Evolutionary conservation across 2,113 vertebrate species (phyloP).

Genomic region (Hemibagrus wyckioides): DNA sequence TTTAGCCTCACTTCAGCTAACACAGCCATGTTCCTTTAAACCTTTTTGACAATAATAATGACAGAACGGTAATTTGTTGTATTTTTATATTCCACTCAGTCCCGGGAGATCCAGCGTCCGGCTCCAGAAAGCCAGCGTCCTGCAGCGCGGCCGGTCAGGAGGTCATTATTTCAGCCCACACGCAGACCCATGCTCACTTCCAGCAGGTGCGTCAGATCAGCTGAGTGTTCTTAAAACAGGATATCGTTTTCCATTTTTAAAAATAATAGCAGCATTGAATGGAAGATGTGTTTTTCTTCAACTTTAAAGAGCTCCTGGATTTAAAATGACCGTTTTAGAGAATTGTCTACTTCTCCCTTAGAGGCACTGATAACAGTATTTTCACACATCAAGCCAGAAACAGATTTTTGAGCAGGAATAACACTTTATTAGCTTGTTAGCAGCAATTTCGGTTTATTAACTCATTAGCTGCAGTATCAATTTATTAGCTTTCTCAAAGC

Average conservation of each 20-base stretch:
- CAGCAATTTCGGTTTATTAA: too few species aligned
- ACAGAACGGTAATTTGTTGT: not conserved
- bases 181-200: not conserved
- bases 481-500: too few species aligned
- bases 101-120: not conserved
- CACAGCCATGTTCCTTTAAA: not conserved
- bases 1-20: not conserved
- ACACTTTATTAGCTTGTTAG: too few species aligned
- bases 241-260: not conserved
- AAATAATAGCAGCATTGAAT: too few species aligned
- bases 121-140: not conserved
- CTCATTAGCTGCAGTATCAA: too few species aligned
- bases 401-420: too few species aligned
- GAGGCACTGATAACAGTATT: not conserved
- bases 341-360: not conserved
- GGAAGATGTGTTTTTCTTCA: too few species aligned
- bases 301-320: not conserved
- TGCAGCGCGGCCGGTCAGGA: not conserved
- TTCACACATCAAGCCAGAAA: too few species aligned
- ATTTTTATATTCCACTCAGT: not conserved
- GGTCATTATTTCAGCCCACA: slow-evolving; percentile 3
- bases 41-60: not conserved
- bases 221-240: not conserved
- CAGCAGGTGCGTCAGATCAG: not conserved
- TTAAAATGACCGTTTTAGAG: not conserved